Evolutionary conservation across 2,797 vertebrate species (phyloP).

Genomic region (Pseudochaenichthys georgianus): DNA sequence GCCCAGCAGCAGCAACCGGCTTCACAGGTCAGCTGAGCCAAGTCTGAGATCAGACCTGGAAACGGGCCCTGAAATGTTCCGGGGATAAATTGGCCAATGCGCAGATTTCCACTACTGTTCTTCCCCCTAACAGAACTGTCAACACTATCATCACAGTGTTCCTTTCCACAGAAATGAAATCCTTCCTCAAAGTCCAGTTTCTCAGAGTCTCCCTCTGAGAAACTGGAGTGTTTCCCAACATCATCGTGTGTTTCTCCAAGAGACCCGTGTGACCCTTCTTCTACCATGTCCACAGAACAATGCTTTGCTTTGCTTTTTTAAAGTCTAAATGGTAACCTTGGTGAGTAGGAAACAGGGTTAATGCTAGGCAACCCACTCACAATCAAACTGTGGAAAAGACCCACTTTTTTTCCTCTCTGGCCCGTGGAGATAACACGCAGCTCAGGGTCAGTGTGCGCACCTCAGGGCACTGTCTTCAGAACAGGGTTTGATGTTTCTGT

Average conservation of each 20-base stretch:
- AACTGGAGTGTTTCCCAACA: too few species aligned
- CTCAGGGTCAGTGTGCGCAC: constrained; percentile 34
- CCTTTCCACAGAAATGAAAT: neutral
- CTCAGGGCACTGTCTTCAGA: constrained; percentile 27
- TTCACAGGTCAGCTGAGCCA: constrained; percentile 2
- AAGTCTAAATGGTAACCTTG: neutral
- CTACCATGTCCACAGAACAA: too few species aligned
- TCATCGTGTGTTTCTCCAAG: too few species aligned
- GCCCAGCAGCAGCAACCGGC: constrained; percentile 1
- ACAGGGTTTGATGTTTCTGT: constrained; percentile 41
- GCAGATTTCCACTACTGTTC: constrained; percentile 6
- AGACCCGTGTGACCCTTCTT: too few species aligned
- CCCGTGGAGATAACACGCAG: constrained; percentile 33
- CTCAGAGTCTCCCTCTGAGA: too few species aligned
- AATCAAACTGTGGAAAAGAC: constrained; percentile 3
- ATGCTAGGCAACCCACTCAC: constrained; percentile 2
- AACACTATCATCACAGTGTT: neutral
- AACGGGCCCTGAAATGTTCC: constrained; percentile 1
- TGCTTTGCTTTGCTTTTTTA: constrained; percentile 7
- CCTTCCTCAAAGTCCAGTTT: too few species aligned
- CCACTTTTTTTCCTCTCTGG: constrained; percentile 32
- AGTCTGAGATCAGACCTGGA: constrained; percentile 18
- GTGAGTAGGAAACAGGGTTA: neutral
- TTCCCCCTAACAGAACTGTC: constrained; percentile 1
- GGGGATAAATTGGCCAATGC: constrained; percentile 4